Percentiles rank a stretch among this genome's conserved stretches.
Conservation (phyloP, 1,140 invertebrate genomes). For the Brachionus angularis region DNA sequence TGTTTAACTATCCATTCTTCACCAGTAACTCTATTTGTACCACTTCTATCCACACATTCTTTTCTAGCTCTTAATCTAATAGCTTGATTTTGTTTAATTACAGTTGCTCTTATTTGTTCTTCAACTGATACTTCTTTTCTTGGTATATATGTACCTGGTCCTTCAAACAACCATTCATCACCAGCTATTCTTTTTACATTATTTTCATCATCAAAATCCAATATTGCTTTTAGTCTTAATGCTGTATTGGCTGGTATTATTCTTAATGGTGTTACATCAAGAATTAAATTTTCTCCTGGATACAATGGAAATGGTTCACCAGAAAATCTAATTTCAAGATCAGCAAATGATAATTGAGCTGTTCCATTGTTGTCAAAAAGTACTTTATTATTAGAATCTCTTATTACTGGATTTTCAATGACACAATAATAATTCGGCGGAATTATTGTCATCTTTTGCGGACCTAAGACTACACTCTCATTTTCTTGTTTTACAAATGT, state of each 20-base stretch:
- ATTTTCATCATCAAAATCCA: constrained; percentile 43
- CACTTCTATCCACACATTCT: constrained; percentile 59
- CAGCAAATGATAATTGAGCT: constrained; percentile 58
- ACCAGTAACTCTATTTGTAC: constrained; percentile 57
- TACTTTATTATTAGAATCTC: constrained; percentile 53
- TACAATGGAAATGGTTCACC: constrained; percentile 63
- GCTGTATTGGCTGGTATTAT: constrained; percentile 22
- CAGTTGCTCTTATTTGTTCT: constrained; percentile 55
- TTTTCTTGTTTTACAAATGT: constrained; percentile 61
- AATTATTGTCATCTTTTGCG: constrained; percentile 60
- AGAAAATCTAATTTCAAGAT: constrained; percentile 59
- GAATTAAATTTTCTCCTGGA: constrained; percentile 60
- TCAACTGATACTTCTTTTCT: constrained; percentile 60
- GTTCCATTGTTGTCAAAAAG: constrained; percentile 56
- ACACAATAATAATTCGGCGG: constrained; percentile 54
- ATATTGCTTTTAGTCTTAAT: constrained; percentile 28
- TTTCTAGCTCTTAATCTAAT: constrained; percentile 58
- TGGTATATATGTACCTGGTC: constrained; percentile 48
- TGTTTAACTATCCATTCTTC: constrained; percentile 62
- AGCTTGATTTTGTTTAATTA: constrained; percentile 60
- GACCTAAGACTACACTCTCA: constrained; percentile 58
- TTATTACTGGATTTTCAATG: constrained; percentile 59
- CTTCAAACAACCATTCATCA: constrained; percentile 44
- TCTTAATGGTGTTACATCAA: constrained; percentile 57
- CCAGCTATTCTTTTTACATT: constrained; percentile 26